phyloP scores from a whole-genome alignment of 1,140 invertebrate species.

The Pentalonia nigronervosa region DNA sequence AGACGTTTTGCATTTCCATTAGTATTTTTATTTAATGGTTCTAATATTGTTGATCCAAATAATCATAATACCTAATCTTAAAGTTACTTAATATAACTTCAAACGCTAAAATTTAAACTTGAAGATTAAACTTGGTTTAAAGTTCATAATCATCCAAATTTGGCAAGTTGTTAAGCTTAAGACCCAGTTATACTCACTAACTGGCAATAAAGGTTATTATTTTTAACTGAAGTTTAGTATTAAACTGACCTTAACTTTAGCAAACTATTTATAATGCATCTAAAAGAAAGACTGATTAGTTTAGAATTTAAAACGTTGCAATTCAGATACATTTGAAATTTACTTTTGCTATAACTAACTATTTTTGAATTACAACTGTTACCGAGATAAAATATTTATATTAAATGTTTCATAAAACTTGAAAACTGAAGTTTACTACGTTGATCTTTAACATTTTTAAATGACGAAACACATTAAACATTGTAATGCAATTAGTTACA shows the following conservation, averaged over 20 bases:
- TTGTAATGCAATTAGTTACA: neutral
- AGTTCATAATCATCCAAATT: neutral
- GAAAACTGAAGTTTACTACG: neutral
- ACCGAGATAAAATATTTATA: neutral
- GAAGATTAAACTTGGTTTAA: conserved; percentile 12
- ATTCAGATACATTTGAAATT: neutral
- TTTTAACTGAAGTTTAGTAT: neutral
- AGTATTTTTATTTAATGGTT: neutral
- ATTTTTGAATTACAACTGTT: neutral
- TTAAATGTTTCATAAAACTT: neutral
- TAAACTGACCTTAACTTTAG: neutral
- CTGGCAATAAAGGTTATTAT: neutral
- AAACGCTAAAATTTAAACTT: neutral
- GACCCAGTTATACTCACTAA: neutral
- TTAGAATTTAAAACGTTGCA: neutral
- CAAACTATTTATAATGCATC: neutral
- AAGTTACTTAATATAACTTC: neutral
- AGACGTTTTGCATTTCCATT: neutral
- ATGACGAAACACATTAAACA: neutral
- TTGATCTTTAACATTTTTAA: neutral
- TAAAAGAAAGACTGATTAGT: neutral
- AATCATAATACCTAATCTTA: neutral
- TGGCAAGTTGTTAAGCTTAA: neutral
- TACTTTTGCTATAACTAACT: neutral
- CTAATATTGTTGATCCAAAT: neutral